Conservation (phyloP, 2,113 vertebrate species). For the Sorex fumeus region DNA sequence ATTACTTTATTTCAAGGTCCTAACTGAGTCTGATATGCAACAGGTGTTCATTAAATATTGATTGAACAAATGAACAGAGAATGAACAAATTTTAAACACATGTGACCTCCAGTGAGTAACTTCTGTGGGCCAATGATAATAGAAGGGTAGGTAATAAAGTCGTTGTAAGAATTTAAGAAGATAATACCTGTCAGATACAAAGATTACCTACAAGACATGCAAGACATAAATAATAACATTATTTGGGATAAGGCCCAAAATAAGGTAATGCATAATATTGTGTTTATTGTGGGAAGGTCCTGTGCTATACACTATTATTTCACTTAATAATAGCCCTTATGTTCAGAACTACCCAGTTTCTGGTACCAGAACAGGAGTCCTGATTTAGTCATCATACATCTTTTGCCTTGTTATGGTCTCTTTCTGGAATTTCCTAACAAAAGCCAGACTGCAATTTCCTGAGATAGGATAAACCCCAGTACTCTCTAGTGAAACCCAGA, state of each 20-base stretch:
- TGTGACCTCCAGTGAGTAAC: conserved; percentile 26
- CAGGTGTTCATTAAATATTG: neutral
- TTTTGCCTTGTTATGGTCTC: neutral
- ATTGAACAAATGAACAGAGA: neutral
- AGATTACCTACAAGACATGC: neutral
- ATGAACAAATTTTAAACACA: neutral
- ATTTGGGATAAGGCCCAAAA: neutral
- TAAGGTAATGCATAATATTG: neutral
- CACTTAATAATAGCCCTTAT: neutral
- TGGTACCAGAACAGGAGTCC: neutral
- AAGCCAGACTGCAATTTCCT: conserved; percentile 15
- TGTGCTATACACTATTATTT: neutral
- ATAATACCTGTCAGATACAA: neutral
- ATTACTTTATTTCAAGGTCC: neutral
- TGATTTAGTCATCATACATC: neutral
- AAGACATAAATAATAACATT: no score
- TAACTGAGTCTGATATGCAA: neutral
- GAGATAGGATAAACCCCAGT: neutral
- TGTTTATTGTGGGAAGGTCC: neutral
- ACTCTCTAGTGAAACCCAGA: neutral
- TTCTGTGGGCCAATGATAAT: neutral
- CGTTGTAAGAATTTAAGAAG: conserved; percentile 15
- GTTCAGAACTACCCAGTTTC: neutral
- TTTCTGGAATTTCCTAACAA: conserved; percentile 35
- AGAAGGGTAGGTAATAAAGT: neutral